phyloP scores from a whole-genome alignment of 2,888 invertebrate genomes.

The Pterostichus niger region DNA sequence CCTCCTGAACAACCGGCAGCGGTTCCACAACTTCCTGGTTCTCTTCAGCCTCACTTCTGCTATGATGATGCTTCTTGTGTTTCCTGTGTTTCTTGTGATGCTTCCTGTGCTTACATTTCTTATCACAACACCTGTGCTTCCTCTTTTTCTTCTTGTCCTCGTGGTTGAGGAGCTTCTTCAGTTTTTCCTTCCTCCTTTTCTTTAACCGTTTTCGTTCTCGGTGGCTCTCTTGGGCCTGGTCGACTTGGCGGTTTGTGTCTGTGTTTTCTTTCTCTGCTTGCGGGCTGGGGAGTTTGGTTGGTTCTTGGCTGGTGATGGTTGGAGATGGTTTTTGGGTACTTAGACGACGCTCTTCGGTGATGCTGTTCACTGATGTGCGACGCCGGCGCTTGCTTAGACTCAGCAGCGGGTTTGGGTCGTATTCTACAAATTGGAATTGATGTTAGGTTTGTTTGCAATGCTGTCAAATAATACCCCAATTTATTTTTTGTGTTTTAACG shows the following conservation, averaged over 20 bases:
- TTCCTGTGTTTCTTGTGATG: constrained; percentile 90
- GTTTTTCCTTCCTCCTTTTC: constrained; percentile 84
- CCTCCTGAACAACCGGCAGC: constrained; percentile 74
- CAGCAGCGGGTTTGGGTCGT: constrained; percentile 89
- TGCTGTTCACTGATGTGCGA: constrained; percentile 82
- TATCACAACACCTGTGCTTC: constrained; percentile 85
- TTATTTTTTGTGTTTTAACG: constrained; percentile 10
- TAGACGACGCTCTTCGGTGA: constrained; percentile 79
- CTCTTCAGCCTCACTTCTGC: constrained; percentile 72
- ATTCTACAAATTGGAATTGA: constrained; percentile 80
- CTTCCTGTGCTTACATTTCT: constrained; percentile 85
- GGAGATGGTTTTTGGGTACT: constrained; percentile 68
- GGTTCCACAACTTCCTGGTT: constrained; percentile 73
- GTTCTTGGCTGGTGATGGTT: constrained; percentile 68
- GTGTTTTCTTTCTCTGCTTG: constrained; percentile 71
- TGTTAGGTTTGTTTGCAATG: constrained; percentile 11
- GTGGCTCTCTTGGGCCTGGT: constrained; percentile 77
- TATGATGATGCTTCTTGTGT: constrained; percentile 87
- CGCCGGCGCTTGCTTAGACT: constrained; percentile 88
- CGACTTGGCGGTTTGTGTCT: constrained; percentile 74
- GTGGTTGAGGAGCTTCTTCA: constrained; percentile 77
- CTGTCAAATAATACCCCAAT: constrained; percentile 58
- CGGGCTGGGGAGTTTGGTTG: constrained; percentile 67
- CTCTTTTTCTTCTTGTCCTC: constrained; percentile 83
- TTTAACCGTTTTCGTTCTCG: constrained; percentile 84